Conservation (phyloP, 2,888 invertebrate genomes). For the Actias luna region DNA sequence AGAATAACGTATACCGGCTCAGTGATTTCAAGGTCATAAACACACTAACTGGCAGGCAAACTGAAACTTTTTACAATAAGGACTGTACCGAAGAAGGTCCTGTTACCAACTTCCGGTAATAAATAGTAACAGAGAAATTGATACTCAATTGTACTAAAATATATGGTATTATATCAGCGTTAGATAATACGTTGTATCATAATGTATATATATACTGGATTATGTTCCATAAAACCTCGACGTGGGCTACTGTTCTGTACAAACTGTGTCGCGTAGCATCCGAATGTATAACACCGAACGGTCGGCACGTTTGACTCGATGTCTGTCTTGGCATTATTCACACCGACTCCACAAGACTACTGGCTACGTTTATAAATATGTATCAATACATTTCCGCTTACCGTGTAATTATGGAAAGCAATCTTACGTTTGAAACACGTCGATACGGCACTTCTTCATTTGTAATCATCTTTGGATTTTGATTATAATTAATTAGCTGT, state of each 20-base stretch:
- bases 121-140: no score
- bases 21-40: no score
- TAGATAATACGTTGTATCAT: no score
- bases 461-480: not conserved
- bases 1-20: no score
- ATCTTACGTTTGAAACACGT: not conserved
- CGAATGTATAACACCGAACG: conserved; percentile 23
- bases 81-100: no score
- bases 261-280: conserved; percentile 5
- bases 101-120: no score
- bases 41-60: no score
- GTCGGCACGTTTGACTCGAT: conserved; percentile 19
- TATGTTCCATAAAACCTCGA: no score
- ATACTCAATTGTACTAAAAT: no score
- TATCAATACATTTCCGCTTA: conserved; percentile 4
- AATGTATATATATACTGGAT: no score
- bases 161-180: no score
- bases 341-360: conserved; percentile 16
- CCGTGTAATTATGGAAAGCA: not conserved
- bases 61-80: no score
- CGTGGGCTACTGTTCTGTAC: not conserved
- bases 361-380: conserved; percentile 16
- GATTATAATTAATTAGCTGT: not conserved
- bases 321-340: conserved; percentile 21
- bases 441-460: not conserved